These are phyloP conservation scores for Phocides pigmalion DNA, from an alignment of 1,140 invertebrate genomes.

Conservation along the genomic window DNA sequence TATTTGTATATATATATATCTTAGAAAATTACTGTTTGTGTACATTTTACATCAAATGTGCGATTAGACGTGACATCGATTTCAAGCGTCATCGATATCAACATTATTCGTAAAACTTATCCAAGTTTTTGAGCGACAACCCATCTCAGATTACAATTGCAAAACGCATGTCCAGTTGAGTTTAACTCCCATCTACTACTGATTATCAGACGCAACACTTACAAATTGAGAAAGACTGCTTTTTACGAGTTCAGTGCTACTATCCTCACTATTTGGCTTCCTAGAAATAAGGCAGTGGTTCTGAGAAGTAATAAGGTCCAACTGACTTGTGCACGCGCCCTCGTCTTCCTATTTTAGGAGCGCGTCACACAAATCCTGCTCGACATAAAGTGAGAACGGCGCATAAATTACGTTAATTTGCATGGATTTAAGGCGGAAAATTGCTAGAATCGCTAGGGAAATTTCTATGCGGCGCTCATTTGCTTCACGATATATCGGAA, in stretches of 20 bases:
- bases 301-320: conserved; percentile 39
- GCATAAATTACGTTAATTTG: conserved; percentile 60
- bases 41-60: too few species aligned
- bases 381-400: conserved; percentile 45
- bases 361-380: conserved; percentile 32
- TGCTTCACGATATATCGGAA: conserved; percentile 53
- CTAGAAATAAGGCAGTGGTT: conserved; percentile 38
- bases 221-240: conserved; percentile 25
- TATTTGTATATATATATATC: too few species aligned
- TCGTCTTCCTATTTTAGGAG: conserved; percentile 48
- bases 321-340: conserved; percentile 37
- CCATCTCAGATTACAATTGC: conserved; percentile 10
- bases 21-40: too few species aligned
- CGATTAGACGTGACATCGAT: too few species aligned
- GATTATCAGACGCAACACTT: conserved; percentile 19
- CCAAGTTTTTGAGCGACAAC: conserved; percentile 10
- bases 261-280: conserved; percentile 25
- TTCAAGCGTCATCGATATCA: too few species aligned
- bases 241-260: conserved; percentile 13
- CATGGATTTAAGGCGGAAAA: conserved; percentile 60
- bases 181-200: conserved; percentile 10
- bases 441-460: conserved; percentile 51
- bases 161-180: conserved; percentile 2
- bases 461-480: conserved; percentile 62
- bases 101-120: too few species aligned